Conservation (phyloP, 1,140 invertebrate species). For the Pogonognathellus flavescens region DNA sequence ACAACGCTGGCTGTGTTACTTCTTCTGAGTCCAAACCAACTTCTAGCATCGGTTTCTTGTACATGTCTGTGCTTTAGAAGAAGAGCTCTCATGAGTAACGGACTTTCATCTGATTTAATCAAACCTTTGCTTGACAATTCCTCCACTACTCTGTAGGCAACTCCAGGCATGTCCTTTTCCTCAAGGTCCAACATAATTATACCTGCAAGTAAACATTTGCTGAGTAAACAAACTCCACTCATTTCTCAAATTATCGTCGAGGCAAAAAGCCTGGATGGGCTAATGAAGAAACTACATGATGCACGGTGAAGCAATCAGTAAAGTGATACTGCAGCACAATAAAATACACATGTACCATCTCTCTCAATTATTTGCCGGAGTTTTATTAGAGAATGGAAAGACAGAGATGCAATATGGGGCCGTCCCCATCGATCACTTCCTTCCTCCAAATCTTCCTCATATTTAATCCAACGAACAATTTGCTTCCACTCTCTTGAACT, state of each 20-base stretch:
- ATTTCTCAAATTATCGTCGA: not conserved
- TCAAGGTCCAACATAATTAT: slow-evolving; percentile 90
- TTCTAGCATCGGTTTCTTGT: slow-evolving; percentile 81
- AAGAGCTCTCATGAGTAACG: slow-evolving; percentile 86
- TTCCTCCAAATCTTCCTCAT: slow-evolving; percentile 93
- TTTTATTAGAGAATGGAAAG: slow-evolving; percentile 92
- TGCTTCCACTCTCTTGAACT: slow-evolving; percentile 86
- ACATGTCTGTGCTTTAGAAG: slow-evolving; percentile 88
- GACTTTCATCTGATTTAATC: slow-evolving; percentile 83
- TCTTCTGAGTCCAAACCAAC: slow-evolving; percentile 79
- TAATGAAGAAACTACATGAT: too few species aligned
- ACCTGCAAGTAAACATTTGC: slow-evolving; percentile 68
- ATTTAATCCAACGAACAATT: slow-evolving; percentile 95
- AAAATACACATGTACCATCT: slow-evolving; percentile 75
- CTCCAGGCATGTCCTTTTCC: slow-evolving; percentile 87
- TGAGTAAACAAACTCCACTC: slow-evolving; percentile 23
- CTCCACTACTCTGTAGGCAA: slow-evolving; percentile 85
- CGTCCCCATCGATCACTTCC: slow-evolving; percentile 77
- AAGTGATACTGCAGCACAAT: not conserved
- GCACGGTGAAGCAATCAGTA: not conserved
- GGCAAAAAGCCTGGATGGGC: too few species aligned
- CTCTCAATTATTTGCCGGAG: slow-evolving; percentile 82
- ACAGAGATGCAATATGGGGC: slow-evolving; percentile 91
- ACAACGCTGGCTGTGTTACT: slow-evolving; percentile 71
- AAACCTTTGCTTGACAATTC: slow-evolving; percentile 89